These are phyloP conservation scores for Venturia canescens DNA, from an alignment of 1,140 invertebrate genomes.

Conservation along the genomic window DNA sequence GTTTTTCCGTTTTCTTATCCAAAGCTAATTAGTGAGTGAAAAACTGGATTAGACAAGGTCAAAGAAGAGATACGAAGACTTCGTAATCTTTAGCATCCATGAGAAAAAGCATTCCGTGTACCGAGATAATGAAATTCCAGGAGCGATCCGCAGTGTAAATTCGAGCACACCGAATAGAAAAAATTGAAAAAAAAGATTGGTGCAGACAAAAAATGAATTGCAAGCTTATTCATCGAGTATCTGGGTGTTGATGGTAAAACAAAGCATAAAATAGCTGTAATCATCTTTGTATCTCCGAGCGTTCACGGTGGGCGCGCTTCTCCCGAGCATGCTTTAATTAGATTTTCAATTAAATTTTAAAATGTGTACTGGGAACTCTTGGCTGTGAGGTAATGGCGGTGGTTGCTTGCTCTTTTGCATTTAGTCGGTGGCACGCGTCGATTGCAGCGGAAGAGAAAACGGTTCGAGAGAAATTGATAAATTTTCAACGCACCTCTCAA, in stretches of 20 bases:
- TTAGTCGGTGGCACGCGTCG: slow-evolving; percentile 63
- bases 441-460: background rate
- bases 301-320: background rate
- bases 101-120: too few relatives aligned
- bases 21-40: too few relatives aligned
- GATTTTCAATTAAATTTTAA: slow-evolving; percentile 67
- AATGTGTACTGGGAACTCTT: slow-evolving; percentile 57
- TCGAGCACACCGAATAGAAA: background rate
- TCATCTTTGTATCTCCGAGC: slow-evolving; percentile 39
- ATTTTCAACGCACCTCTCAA: too few relatives aligned
- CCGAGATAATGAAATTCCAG: too few relatives aligned
- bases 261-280: background rate
- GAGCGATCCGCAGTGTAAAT: too few relatives aligned
- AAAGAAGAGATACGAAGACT: too few relatives aligned
- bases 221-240: background rate
- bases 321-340: slow-evolving; percentile 55
- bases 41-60: too few relatives aligned
- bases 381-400: background rate
- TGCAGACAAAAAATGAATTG: background rate
- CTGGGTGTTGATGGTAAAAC: background rate
- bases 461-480: too few relatives aligned
- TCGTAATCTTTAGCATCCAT: too few relatives aligned
- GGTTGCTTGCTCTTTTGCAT: slow-evolving; percentile 33
- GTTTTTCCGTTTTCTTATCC: too few relatives aligned
- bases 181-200: background rate